These are phyloP conservation scores for Pollicipes pollicipes DNA, from an alignment of 1,140 invertebrate genomes.

Conservation along the genomic window DNA sequence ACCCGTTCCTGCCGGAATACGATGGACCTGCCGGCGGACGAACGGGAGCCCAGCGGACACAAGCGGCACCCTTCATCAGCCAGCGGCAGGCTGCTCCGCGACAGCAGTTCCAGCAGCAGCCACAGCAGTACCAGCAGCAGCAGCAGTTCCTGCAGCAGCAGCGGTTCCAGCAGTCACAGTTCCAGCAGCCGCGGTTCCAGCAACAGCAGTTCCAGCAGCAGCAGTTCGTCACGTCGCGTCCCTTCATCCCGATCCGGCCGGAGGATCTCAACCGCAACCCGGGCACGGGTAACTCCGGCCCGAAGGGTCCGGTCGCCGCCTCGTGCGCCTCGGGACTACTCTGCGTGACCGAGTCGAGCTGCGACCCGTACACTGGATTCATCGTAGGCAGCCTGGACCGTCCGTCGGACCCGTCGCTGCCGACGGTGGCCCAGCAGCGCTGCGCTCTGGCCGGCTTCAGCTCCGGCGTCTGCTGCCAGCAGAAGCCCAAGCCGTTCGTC, in stretches of 20 bases:
- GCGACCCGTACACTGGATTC: not conserved
- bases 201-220: too few species aligned
- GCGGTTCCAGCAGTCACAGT: too few species aligned
- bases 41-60: not conserved
- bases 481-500: not conserved
- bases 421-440: not conserved
- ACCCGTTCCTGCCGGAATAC: not conserved
- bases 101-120: not conserved
- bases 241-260: not conserved
- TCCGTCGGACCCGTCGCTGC: not conserved
- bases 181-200: not conserved
- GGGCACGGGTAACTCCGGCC: not conserved
- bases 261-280: not conserved
- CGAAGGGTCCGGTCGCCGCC: not conserved
- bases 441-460: not conserved
- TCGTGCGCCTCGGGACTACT: not conserved
- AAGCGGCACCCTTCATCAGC: too few species aligned
- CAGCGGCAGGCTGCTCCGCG: too few species aligned
- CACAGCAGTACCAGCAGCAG: not conserved
- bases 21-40: too few species aligned
- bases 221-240: too few species aligned
- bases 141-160: not conserved
- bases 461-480: not conserved
- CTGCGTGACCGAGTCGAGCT: not conserved
- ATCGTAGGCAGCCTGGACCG: not conserved